Evolutionary conservation across 2,797 vertebrate genomes (phyloP), one percentile per base, ranked within the genome.

Genomic region (Pseudochaenichthys georgianus): DNA sequence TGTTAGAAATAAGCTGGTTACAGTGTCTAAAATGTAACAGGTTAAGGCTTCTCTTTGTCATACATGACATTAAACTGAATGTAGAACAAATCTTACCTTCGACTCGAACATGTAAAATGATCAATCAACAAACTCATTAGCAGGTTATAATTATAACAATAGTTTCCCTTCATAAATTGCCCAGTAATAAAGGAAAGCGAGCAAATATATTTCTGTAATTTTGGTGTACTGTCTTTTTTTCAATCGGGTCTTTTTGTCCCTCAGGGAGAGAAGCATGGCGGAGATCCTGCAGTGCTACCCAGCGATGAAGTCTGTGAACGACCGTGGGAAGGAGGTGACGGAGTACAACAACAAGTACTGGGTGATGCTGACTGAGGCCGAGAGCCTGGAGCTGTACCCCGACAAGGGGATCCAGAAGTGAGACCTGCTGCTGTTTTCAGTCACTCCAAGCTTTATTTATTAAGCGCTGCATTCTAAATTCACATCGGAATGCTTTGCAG

Each of bases 291-390:
- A 81, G 10, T 99, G 94, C 81, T 99, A 99, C 87, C 98, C 98
- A 4, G 90, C 96, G 84, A 83, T 99, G 91, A 96, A 96, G 88
- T 86, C 94, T 0, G 59, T 88, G 21, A 96, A 98, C 1, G 96
- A 97, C 4, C 82, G 92, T 1, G 97, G 98, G 70, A 99, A 97
- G 89, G 95, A 97, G 69, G 95, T 97, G 71, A 93, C 85, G 0
- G 97, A 99, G 74, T 99, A 96, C 86, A 93, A 84, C 83, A 99
- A 99, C 93, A 99, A 98, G 87, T 99, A 99, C 91, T 99, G 98
- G 98, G 91, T 99, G 75, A 99, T 99, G 98, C 93, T 99, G 84
- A 92, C 90, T 5, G 96, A 98, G 47, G 90, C 66, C 12, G 95
- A 98, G 45, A 94, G 87, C 0, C 66, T 88, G 16, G 45, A 0